phyloP scores from a whole-genome alignment of 2,113 vertebrate species.

The Cottus gobio region DNA sequence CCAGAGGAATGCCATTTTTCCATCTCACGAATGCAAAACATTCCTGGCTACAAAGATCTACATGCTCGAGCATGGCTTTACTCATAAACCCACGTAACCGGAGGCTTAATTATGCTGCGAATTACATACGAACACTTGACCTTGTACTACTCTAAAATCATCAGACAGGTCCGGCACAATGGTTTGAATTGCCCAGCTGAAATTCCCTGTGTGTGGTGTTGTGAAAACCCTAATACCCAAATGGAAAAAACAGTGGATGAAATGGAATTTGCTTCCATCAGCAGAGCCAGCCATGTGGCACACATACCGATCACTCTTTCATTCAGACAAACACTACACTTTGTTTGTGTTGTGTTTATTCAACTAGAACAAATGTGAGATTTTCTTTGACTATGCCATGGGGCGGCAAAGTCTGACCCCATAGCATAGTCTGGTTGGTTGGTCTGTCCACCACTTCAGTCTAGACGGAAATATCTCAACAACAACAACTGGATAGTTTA shows the following conservation, averaged over 20 bases:
- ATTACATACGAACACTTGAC: background rate
- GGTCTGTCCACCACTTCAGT: background rate
- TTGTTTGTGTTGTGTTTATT: conserved; percentile 65
- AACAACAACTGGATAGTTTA: background rate
- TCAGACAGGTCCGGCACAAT: conserved; percentile 46
- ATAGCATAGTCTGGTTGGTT: background rate
- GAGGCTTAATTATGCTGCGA: background rate
- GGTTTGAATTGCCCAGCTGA: conserved; percentile 44
- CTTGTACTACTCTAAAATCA: conserved; percentile 35
- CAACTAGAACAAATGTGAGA: conserved; percentile 42
- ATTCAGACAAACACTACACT: conserved; percentile 55
- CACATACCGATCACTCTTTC: conserved; percentile 58
- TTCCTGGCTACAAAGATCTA: background rate
- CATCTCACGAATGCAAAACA: background rate
- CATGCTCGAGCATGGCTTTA: background rate
- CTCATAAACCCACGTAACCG: background rate
- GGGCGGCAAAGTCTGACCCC: background rate
- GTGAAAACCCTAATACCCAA: conserved; percentile 60
- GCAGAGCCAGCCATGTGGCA: conserved; percentile 52
- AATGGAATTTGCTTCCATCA: conserved; percentile 75
- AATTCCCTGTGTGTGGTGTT: conserved; percentile 56
- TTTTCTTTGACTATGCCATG: background rate
- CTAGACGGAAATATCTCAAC: background rate
- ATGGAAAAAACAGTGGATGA: conserved; percentile 67
- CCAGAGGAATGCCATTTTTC: background rate